A percentile compares a stretch with the other conserved stretches of the same genome.
Evolutionary conservation across 92 coral and sea anemone genomes (phyloP).

Genomic region (Phenganax stokvisi): DNA sequence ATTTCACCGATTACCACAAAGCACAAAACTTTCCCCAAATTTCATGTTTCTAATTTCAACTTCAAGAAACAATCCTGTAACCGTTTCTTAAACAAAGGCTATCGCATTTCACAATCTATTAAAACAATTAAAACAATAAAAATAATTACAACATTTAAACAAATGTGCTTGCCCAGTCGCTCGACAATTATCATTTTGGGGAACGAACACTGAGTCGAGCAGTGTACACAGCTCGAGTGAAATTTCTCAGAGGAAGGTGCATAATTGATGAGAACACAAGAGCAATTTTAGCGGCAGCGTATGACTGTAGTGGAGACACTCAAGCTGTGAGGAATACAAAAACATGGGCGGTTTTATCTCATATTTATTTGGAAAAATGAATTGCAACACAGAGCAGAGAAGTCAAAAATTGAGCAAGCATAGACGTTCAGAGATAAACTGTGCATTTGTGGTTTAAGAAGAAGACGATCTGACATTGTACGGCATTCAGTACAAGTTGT

Average conservation of each 20-base stretch:
- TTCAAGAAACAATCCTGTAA: background rate
- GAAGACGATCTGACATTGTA: background rate
- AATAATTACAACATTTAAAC: constrained; percentile 21
- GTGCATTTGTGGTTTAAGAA: background rate
- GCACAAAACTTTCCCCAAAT: background rate
- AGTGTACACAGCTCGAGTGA: background rate
- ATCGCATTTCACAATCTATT: constrained; percentile 33
- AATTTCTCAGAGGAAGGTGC: background rate
- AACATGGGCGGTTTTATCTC: constrained; percentile 34
- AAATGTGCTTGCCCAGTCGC: background rate
- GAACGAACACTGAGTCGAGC: background rate
- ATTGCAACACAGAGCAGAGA: constrained; percentile 6
- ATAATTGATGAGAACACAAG: background rate
- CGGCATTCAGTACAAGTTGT: background rate
- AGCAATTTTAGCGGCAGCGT: background rate
- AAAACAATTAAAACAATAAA: constrained; percentile 37
- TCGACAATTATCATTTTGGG: background rate
- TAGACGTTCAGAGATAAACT: background rate
- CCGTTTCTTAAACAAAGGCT: constrained; percentile 30
- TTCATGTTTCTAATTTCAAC: background rate
- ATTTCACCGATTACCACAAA: too few species aligned
- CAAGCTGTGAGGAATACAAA: constrained; percentile 30
- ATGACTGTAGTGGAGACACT: constrained; percentile 16
- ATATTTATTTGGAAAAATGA: constrained; percentile 5
- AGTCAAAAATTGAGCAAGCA: background rate